Evolutionary conservation across 1,140 invertebrate species (phyloP).

Genomic region (Bombus difficillimus): DNA sequence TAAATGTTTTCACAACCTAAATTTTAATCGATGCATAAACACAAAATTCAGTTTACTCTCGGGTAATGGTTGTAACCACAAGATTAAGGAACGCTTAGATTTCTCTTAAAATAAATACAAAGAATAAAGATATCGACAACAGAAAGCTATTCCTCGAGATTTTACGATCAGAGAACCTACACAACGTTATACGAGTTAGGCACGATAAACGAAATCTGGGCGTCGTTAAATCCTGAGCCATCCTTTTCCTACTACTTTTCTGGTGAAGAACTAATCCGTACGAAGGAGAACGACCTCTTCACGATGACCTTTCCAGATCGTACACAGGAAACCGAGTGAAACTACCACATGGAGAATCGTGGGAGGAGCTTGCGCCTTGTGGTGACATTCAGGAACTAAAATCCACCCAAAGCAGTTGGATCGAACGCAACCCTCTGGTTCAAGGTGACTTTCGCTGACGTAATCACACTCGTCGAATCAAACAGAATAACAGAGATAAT

Average conservation of each 20-base stretch:
- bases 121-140: no score
- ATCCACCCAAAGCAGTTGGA: slow-evolving; percentile 3
- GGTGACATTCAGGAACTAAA: slow-evolving; percentile 44
- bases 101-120: no score
- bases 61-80: background rate
- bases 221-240: background rate
- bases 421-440: slow-evolving; percentile 33
- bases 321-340: slow-evolving; percentile 6
- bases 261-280: background rate
- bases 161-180: background rate
- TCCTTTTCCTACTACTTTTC: background rate
- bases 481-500: background rate
- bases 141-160: background rate
- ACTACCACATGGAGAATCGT: background rate
- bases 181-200: no score
- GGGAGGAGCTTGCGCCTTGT: slow-evolving; percentile 23
- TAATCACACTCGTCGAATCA: background rate
- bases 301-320: slow-evolving; percentile 28
- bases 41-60: background rate
- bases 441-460: slow-evolving; percentile 53
- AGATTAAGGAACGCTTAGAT: background rate
- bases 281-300: slow-evolving; percentile 30
- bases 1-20: background rate
- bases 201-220: background rate
- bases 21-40: background rate